Evolutionary conservation across 2,888 invertebrate genomes (phyloP), one percentile per base, ranked within the genome.

Genomic region (Drosophila koepferae): DNA sequence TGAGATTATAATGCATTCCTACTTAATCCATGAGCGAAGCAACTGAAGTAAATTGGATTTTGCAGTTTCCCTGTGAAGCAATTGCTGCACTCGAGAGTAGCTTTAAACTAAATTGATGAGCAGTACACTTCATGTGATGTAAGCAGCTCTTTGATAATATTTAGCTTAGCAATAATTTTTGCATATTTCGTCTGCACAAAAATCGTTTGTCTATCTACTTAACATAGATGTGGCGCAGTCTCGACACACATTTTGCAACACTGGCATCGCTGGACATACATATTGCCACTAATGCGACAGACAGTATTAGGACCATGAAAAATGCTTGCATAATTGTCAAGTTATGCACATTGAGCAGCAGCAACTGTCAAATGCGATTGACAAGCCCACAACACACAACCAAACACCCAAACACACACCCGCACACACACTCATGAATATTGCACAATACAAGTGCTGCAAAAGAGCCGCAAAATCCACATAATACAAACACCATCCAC

Each of bases 391-490:
- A 73, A 64, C 65, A 44, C 58, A 65, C 36, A 44, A 16, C 53
- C 40, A 62, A 3, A 62, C 28, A 62, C 40, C 23, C 23, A 3
- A 2, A 23, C 23, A 23, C 23, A 23, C 23, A 23, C 28, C 0
- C 28, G 3, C 28, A 28, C 28, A 28, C 28, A 28, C 41, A 60
- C 18, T 28, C 34, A 56, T 54, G 60, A 23, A 40, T 16, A 56
- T 18, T 5, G 10, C 36, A 48, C 31, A n/a, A 8, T 18, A 53
- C 49, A 46, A 61, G 55, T 70, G 59, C 62, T 66, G 67, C 70
- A 74, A 72, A 80, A 82, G 77, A 74, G 77, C 82, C 82, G 72
- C 82, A 86, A 86, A 82, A 72, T 82, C 81, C 86, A 82, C 86
- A 82, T 86, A 82, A 82, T 77, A 71, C 83, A 86, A 86, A 86